Conservation (phyloP, 92 coral and sea anemone species). For the Virgularia gustaviana region DNA sequence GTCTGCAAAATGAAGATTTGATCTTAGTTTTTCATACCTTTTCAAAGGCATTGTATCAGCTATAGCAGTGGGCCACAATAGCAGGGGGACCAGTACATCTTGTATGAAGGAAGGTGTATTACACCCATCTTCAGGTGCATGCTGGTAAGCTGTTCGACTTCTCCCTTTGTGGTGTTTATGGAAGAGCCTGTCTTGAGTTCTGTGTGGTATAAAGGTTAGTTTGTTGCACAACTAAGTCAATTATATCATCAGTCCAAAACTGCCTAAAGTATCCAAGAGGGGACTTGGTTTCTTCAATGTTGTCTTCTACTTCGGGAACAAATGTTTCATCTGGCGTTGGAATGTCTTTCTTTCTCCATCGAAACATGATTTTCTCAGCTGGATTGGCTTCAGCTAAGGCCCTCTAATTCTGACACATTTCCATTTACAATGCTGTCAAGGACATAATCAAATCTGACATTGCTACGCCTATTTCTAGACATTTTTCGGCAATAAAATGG, state of each 20-base stretch:
- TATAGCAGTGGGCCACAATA: too few species aligned
- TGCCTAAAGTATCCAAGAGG: slow-evolving; percentile 17
- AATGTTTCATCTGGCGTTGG: background rate
- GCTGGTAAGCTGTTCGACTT: slow-evolving; percentile 12
- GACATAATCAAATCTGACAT: background rate
- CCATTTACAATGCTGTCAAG: slow-evolving; percentile 9
- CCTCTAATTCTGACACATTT: slow-evolving; percentile 15
- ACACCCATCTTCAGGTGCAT: slow-evolving; percentile 34
- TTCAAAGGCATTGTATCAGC: slow-evolving; percentile 22
- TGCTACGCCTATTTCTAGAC: background rate
- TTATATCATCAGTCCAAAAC: slow-evolving; percentile 27
- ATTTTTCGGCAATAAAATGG: background rate
- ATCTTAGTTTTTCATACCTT: slow-evolving; percentile 16
- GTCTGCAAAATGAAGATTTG: slow-evolving; percentile 26
- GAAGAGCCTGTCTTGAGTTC: slow-evolving; percentile 25
- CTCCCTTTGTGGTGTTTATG: slow-evolving; percentile 10
- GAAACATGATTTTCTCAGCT: slow-evolving; percentile 6
- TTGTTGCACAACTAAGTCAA: slow-evolving; percentile 14
- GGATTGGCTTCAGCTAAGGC: slow-evolving; percentile 13
- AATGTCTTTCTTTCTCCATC: slow-evolving; percentile 26
- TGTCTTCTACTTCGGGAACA: slow-evolving; percentile 8
- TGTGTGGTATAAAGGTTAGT: slow-evolving; percentile 29
- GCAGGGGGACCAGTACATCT: slow-evolving; percentile 33
- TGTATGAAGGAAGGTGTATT: slow-evolving; percentile 16
- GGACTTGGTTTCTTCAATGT: slow-evolving; percentile 28